A percentile compares a stretch with the other conserved stretches of the same genome.
phyloP scores from a whole-genome alignment of 2,888 invertebrate genomes.

The Rutpela maculata region DNA sequence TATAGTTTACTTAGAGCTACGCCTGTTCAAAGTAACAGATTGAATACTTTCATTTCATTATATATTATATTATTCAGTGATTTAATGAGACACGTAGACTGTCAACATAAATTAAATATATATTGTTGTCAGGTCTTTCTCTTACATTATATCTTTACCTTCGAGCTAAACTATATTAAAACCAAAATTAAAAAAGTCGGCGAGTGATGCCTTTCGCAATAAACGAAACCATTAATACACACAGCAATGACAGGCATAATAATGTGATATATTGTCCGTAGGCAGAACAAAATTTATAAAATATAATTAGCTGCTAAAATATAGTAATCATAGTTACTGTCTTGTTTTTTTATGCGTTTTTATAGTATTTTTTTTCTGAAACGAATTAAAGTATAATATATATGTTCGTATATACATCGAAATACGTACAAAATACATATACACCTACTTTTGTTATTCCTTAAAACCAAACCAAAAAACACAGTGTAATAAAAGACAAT shows the following conservation, averaged over 20 bases:
- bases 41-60: conserved; percentile 6
- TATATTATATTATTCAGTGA: neutral
- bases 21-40: neutral
- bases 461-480: too few species aligned
- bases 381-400: too few species aligned
- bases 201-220: neutral
- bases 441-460: too few species aligned
- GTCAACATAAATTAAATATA: neutral
- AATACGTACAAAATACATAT: too few species aligned
- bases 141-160: neutral
- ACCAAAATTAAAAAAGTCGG: neutral
- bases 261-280: neutral
- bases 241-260: neutral
- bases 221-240: neutral
- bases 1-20: neutral
- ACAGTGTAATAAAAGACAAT: too few species aligned
- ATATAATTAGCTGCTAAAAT: neutral
- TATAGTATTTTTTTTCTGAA: too few species aligned
- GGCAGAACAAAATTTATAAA: neutral
- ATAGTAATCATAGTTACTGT: neutral
- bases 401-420: too few species aligned
- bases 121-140: neutral
- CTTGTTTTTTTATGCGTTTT: too few species aligned
- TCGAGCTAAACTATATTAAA: neutral
- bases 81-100: neutral